Base-by-base conservation (phyloP, 2,113 vertebrate species). In the Nanger granti region DNA sequence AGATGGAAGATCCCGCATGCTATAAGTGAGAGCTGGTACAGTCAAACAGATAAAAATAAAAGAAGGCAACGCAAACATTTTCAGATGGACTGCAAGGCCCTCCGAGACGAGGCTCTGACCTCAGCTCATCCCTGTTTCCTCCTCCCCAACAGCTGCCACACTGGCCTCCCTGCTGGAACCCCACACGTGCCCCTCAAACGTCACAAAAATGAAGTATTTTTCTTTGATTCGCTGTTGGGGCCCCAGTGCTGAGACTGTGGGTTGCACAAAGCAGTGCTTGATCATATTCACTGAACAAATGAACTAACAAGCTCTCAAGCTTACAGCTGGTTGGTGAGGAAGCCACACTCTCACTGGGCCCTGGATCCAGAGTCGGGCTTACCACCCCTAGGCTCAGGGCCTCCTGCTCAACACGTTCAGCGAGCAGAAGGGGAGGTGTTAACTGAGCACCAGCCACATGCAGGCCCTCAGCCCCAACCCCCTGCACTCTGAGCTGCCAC, bases 401-500 rank as follows among this genome's bases (percentile, higher is more conserved):
- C 5, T 80, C 44, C 34, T 26, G 44, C 2, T 29, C 55, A n/a
- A 4, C 31, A 18, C 0, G 2, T 54, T 49, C 83, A 15, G 9
- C 0, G 2, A 31, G 41, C 24, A 34, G 31, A 37, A 1, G 3
- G 20, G 64, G 41, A 60, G 54, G 41, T 2, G 2, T 37, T 37
- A 6, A 9, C 31, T 20, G 66, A 76, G 66, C 41, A 15, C 41
- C 31, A 8, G 26, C 54, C 31, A 7, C 0, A 4, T 10, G 31
- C 49, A 17, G 34, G 52, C 64, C 52, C 64, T 24, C 0, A 15
- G 54, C 4, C 7, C 15, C 2, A 7, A 0, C 54, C 54, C n/a
- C 31, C 54, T 22, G 0, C 0, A n/a, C 24, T 7, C 12, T 7
- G 4, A 0, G 0, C 17, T 31, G 64, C 62, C 31, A 5, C 5